A percentile compares a stretch with the other conserved stretches of the same genome.
Evolutionary conservation across 2,113 vertebrate species (phyloP).

Genomic region (Mobula hypostoma): DNA sequence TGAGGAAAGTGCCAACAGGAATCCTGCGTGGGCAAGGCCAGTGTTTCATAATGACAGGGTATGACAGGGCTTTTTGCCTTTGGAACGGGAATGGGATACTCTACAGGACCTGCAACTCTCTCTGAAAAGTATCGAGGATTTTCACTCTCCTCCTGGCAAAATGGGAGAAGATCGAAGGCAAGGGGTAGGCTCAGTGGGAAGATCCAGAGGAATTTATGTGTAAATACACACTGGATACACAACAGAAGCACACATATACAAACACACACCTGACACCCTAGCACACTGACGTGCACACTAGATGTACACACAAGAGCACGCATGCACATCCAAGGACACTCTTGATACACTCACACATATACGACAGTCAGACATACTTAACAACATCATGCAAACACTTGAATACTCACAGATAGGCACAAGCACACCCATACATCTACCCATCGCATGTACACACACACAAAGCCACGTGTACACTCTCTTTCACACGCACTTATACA

Average conservation of each 20-base stretch:
- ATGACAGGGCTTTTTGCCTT: background rate
- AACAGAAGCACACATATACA: too few relatives aligned
- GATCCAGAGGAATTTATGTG: background rate
- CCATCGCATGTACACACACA: too few relatives aligned
- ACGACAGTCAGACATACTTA: too few relatives aligned
- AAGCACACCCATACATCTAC: too few relatives aligned
- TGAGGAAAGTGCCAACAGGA: background rate
- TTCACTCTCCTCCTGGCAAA: background rate
- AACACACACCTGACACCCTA: too few relatives aligned
- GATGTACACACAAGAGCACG: too few relatives aligned
- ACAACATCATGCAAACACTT: too few relatives aligned
- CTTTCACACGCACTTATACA: background rate
- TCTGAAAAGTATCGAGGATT: background rate
- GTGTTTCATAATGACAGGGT: background rate
- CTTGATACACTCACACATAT: too few relatives aligned
- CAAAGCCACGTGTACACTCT: too few relatives aligned
- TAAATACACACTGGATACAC: background rate
- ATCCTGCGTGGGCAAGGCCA: background rate
- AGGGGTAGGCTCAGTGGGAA: background rate
- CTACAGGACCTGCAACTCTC: background rate
- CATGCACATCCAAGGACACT: too few relatives aligned
- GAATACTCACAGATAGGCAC: too few relatives aligned
- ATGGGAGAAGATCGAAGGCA: background rate
- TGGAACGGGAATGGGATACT: background rate
- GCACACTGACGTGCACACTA: too few relatives aligned